A percentile compares a stretch with the other conserved stretches of the same genome.
These are phyloP conservation scores for Trematomus bernacchii DNA, from an alignment of 2,797 vertebrate species.

Conservation along the genomic window DNA sequence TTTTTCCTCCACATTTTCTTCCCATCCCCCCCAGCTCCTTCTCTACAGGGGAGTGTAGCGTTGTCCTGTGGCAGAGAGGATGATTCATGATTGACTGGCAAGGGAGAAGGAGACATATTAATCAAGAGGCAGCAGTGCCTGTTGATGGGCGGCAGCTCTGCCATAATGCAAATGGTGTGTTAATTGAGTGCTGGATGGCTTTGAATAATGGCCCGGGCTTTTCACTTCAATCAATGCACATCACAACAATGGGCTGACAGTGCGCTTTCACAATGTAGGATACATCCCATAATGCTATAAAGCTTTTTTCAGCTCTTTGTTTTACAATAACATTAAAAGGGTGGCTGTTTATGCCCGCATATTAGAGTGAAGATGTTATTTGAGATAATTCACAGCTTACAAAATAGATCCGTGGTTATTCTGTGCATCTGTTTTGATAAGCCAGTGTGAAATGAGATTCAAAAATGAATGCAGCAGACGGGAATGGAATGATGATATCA, in stretches of 20 bases:
- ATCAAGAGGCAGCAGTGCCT: conserved; percentile 76
- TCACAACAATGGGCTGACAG: conserved; percentile 78
- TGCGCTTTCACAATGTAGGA: conserved; percentile 56
- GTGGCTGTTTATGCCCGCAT: conserved; percentile 40
- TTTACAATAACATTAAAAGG: conserved; percentile 40
- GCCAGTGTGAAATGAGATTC: conserved; percentile 47
- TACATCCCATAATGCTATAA: conserved; percentile 61
- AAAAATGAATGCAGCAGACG: conserved; percentile 29
- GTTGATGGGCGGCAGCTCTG: too few species aligned
- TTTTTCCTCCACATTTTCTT: conserved; percentile 42
- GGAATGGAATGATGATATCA: conserved; percentile 31
- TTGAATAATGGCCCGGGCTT: conserved; percentile 82
- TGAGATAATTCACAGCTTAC: conserved; percentile 52
- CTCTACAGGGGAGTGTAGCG: conserved; percentile 42
- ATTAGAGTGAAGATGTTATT: conserved; percentile 48
- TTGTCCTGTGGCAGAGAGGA: conserved; percentile 64
- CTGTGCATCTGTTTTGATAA: conserved; percentile 44
- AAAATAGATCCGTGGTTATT: conserved; percentile 35
- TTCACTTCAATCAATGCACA: conserved; percentile 80
- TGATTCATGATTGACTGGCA: conserved; percentile 86
- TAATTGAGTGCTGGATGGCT: conserved; percentile 85
- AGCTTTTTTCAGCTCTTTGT: conserved; percentile 46
- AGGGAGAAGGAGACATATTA: conserved; percentile 78
- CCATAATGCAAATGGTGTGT: conserved; percentile 85
- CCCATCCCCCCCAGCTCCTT: background rate